These are phyloP conservation scores for Dufourea novaeangliae DNA, from an alignment of 1,140 invertebrate species.

Conservation along the genomic window DNA sequence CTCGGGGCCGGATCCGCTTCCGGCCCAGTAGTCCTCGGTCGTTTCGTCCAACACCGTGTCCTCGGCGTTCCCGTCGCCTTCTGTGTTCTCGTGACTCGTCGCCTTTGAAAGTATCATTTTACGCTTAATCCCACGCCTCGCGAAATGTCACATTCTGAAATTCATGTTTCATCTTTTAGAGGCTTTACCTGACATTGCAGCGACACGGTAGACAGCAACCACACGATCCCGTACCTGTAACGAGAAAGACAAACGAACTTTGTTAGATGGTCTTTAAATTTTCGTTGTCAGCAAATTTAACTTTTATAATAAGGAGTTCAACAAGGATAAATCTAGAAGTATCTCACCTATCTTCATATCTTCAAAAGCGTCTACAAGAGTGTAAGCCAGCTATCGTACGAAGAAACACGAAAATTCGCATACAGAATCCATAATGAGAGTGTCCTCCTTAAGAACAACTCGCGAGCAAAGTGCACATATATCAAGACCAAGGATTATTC, in stretches of 20 bases:
- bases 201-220: constrained; percentile 70
- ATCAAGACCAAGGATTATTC: neutral
- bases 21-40: constrained; percentile 80
- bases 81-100: constrained; percentile 68
- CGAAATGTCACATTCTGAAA: neutral
- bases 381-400: neutral
- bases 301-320: too few species aligned
- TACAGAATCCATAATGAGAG: neutral
- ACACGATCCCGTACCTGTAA: constrained; percentile 76
- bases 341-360: neutral
- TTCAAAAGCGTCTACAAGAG: too few species aligned
- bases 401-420: neutral
- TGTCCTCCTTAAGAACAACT: neutral
- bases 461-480: neutral
- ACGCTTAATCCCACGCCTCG: neutral
- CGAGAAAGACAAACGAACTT: constrained; percentile 48
- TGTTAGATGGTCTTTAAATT: neutral
- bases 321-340: too few species aligned
- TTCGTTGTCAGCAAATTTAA: too few species aligned
- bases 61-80: constrained; percentile 71
- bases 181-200: constrained; percentile 72
- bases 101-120: constrained; percentile 58
- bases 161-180: neutral
- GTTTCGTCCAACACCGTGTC: constrained; percentile 76
- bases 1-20: constrained; percentile 79